Evolutionary conservation across 1,140 invertebrate genomes (phyloP), one percentile per base, ranked within the genome.

Genomic region (Drosophila mayri): DNA sequence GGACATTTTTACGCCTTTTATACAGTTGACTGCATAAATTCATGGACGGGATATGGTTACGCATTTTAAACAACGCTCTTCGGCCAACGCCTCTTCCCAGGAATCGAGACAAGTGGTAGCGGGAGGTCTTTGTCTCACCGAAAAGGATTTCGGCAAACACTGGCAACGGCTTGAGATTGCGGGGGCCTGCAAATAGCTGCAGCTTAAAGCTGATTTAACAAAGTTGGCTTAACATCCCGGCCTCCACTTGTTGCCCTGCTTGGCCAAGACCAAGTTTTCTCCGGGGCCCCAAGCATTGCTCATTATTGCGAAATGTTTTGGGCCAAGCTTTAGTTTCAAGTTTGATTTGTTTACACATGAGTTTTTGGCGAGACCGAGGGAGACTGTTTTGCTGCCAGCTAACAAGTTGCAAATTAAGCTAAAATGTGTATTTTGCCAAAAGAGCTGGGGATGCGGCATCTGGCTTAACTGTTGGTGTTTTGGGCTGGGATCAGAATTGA

Each of bases 341-440:
- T 87, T 86, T 87, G 83, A 86, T 86, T 87, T 86, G 79, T 86
- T 86, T 86, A 76, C 75, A 87, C 74, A 86, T 86, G 75, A 77
- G 75, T 80, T 76, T 85, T 86, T 76, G 63, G 55, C 73, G 74
- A 77, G 54, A 77, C 54, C 54, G 47, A 37, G 43, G 50, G 46
- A 57, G 74, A 81, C 58, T 75, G 75, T 75, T 82, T 83, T 82
- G 79, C 84, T 79, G 83, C 61, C 84, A 87, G 84, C 84, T 88
- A 87, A 87, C 83, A 87, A 86, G 83, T 86, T 88, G 83, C 85
- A 87, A 86, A 86, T 86, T 87, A 88, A 86, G 83, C 83, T 83
- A 79, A 86, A 86, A 86, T 87, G 75, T 86, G 79, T 86, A 81
- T 81, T 86, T 86, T 86, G 82, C 78, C 82, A 85, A 81, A 81